Base-by-base conservation (phyloP, 1,140 invertebrate species). In the Bombus polaris region DNA sequence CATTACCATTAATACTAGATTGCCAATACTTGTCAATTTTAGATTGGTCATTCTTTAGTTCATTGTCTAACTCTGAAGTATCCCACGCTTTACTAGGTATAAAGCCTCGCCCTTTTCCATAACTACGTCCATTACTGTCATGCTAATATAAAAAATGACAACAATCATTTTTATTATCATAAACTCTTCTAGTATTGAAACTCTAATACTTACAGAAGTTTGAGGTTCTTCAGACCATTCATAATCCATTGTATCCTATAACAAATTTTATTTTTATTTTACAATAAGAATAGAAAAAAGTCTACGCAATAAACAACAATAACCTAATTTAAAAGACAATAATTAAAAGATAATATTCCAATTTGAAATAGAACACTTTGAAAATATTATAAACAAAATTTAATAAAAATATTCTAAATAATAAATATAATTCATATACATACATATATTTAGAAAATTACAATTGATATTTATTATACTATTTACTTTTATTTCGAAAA, bases 91-190 rank as follows among this genome's bases (percentile, higher is more conserved):
- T 87, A 0, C 81, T 47, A 3, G 82, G 1, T 65, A 86, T 82
- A 53, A 89, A 92, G 0, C 93, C 93, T 65, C 94, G 86, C 25
- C 94, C 94, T 75, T 88, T 91, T 13, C 93, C 89, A 53, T 87
- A 92, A 66, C 88, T 87, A 28, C 83, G 87, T 10, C 92, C 93
- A 39, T 73, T 85, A 53, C 90, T 89, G 0, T 88, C 86, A 70
- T 81, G 81, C 91, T 94, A 44, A 42, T 70, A 75, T 47, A 35
- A 77, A 74, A 37, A 76, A 32, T 9, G 1, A 73, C 71, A 35
- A 65, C 57, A 80, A 72, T 47, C 15, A 42, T 12, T 13, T 62
- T 39, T 59, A n/a, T 10, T 66, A 73, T 47, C 2, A 47, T 5
- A 57, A 10, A 37, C 18, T 79, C 18, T 39, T 0, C 5, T n/a